Evolutionary conservation across 2,888 invertebrate genomes (phyloP), one percentile per base, ranked within the genome.

Genomic region (Hydriomena furcata): DNA sequence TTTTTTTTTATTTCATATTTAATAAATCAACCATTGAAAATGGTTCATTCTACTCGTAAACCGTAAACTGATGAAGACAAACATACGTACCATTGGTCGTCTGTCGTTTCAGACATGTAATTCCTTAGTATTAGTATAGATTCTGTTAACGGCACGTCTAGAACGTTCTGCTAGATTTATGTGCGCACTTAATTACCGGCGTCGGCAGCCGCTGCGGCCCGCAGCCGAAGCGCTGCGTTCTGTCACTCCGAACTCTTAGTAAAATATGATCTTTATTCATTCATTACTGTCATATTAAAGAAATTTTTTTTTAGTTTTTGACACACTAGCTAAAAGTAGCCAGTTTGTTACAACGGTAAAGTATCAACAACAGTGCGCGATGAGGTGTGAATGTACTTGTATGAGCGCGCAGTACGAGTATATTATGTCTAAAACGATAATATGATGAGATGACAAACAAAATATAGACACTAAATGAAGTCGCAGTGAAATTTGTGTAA

Each of bases 181-280:
- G 48, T 54, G 48, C 47, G 46, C 58, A 54, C 63, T 72, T 72
- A 67, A 71, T 71, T 71, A 64, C 60, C 42, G 46, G 24, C 41
- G 59, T 46, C 58, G 52, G 32, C 48, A 38, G 52, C 35, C 35
- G 50, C 44, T 34, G 46, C 38, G 44, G 23, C 38, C 20, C 50
- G 47, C 37, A 31, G 2, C 13, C 32, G 24, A 32, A 8, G 13
- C 31, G 28, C 42, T n/a, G 35, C 23, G 13, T 35, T 21, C 21
- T 23, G 10, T 17, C 45, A 45, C 45, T 31, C n/a, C 7, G 2
- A 1, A 2, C 7, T 11, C 31, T 11, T 10, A 11, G 23, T 24
- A 28, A 31, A 30, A 17, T 37, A 5, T 10, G 5, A 23, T 36
- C n/a, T n/a, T n/a, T n/a, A n/a, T n/a, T n/a, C n/a, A n/a, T n/a